phyloP scores from a whole-genome alignment of 2,113 vertebrate genomes.

The Synodontis membranacea region DNA sequence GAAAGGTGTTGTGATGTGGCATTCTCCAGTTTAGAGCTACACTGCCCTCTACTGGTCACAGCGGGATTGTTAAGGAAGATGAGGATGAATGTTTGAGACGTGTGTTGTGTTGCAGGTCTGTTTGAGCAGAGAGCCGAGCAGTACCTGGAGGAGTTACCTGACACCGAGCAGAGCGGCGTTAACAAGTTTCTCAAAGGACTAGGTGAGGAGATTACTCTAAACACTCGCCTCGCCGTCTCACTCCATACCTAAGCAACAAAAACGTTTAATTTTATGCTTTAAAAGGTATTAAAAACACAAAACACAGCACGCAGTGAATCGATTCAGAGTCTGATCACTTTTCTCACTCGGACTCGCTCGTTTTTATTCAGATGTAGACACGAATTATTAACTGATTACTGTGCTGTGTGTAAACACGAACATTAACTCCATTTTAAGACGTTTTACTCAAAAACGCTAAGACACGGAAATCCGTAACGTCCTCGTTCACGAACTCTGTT shows the following conservation, averaged over 20 bases:
- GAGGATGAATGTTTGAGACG: neutral
- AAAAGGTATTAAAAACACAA: neutral
- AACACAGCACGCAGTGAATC: neutral
- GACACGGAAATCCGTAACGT: too few relatives aligned
- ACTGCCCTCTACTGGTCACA: conserved; percentile 52
- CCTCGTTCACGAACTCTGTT: too few relatives aligned
- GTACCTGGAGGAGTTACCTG: conserved; percentile 95
- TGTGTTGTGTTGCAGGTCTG: conserved; percentile 75
- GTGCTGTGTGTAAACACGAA: neutral
- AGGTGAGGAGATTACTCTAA: conserved; percentile 75
- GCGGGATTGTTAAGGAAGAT: neutral
- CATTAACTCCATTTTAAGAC: neutral
- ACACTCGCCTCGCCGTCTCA: neutral
- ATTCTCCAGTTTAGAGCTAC: neutral
- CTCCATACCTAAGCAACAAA: neutral
- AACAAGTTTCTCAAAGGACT: conserved; percentile 97
- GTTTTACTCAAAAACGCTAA: neutral
- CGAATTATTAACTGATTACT: neutral
- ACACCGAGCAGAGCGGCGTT: conserved; percentile 96
- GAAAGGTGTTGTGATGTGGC: neutral
- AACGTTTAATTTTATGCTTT: neutral
- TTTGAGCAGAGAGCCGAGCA: conserved; percentile 97
- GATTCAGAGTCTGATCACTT: neutral
- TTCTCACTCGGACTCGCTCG: too few relatives aligned
- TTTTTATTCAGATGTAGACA: too few relatives aligned